Base-by-base conservation (phyloP, 2,888 invertebrate genomes). In the Meiosimyza decipiens region DNA sequence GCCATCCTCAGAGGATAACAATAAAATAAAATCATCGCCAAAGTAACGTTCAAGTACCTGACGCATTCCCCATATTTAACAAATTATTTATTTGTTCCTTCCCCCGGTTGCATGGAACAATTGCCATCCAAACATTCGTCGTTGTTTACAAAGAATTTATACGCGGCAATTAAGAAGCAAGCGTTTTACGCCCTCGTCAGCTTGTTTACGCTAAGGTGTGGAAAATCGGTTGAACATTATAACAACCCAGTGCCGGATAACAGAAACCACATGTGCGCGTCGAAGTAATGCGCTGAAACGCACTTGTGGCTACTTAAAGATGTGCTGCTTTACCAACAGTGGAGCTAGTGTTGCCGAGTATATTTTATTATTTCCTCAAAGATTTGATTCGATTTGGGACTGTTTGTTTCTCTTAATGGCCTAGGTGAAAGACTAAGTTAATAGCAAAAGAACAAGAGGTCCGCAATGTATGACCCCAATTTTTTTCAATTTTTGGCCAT, bases 241-340 rank as follows among this genome's bases (percentile, higher is more conserved):
- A 84, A 79, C 80, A 82, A 87, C 72, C 80, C 87, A 11, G 82
- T 87, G 71, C 85, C 87, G 16, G 80, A 81, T 74, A 82, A 84
- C 81, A 81, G 75, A 78, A 89, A 88, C 73, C 89, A 84, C 88
- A 89, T 63, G 90, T 89, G 63, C 49, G 16, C 63, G 6, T 63
- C 33, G 63, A 18, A 63, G 49, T 63, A 47, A 49, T 40, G 15
- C 49, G 18, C 49, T 63, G 9, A 63, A 6, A 9, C 16, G 9
- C 18, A n/a, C 49, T 16, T 49, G 1, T n/a, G 63, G 63, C 9
- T 40, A 40, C 6, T 40, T 9, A 9, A 40, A 40, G 40, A 40
- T 40, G 40, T 9, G 40, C 40, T 40, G 40, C 40, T 7, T 40
- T 40, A 9, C 6, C 40, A 7, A 40, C 40, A 40, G 9, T 40